Evolutionary conservation across 2,797 vertebrate genomes (phyloP).

Genomic region (Intellagama lesueurii): DNA sequence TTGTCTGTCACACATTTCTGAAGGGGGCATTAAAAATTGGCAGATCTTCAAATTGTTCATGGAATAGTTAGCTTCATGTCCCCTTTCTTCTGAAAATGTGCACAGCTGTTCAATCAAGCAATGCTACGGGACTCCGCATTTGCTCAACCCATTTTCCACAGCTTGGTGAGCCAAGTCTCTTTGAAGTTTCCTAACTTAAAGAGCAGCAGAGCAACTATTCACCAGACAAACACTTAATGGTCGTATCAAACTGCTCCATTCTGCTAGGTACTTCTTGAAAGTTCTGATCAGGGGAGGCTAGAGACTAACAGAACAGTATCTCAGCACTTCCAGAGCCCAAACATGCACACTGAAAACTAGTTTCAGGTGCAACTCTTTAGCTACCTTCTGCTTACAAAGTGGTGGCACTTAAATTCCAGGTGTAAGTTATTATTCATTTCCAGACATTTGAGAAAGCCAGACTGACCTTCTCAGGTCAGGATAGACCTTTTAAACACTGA

Average conservation of each 20-base stretch:
- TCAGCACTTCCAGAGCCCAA: not conserved
- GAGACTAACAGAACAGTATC: not conserved
- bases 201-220: not conserved
- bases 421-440: slow-evolving; percentile 40
- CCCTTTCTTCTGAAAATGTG: not conserved
- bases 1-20: not conserved
- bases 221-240: not conserved
- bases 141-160: not conserved
- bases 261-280: not conserved
- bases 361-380: slow-evolving; percentile 3
- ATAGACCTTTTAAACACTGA: slow-evolving; percentile 24
- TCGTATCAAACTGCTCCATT: not conserved
- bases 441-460: slow-evolving; percentile 36
- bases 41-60: not conserved
- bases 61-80: not conserved
- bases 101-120: not conserved
- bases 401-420: slow-evolving; percentile 12
- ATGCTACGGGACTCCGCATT: not conserved
- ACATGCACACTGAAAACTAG: slow-evolving; percentile 7
- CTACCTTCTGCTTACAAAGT: slow-evolving; percentile 4
- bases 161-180: not conserved
- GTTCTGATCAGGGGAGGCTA: not conserved
- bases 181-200: not conserved
- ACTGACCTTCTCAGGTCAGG: slow-evolving; percentile 28
- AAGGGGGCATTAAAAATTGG: not conserved